Evolutionary conservation across 2,888 invertebrate species (phyloP).

Genomic region (Pterobdella sp.): DNA sequence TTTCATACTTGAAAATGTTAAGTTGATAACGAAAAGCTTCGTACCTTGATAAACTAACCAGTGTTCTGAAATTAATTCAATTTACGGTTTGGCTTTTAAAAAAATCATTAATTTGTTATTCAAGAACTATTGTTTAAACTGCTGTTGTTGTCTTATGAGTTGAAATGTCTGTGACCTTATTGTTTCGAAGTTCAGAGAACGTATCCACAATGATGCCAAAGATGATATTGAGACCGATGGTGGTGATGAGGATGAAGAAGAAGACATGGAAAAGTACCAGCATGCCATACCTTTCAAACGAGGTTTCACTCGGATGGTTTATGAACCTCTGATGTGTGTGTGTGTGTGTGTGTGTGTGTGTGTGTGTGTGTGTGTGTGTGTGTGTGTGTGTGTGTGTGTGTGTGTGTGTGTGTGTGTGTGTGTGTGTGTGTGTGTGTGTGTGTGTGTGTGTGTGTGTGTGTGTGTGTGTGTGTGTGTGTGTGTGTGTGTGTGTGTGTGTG

Average conservation of each 20-base stretch:
- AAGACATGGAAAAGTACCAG: conserved; percentile 46
- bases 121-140: background rate
- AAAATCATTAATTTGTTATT: background rate
- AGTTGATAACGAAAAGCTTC: no score
- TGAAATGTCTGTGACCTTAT: conserved; percentile 50
- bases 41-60: no score
- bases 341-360: conserved; percentile 15
- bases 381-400: conserved; percentile 11
- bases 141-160: no score
- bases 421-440: conserved; percentile 14
- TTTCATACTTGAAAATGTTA: no score
- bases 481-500: conserved; percentile 9
- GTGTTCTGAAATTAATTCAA: no score
- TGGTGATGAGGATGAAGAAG: conserved; percentile 53
- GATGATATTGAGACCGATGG: conserved; percentile 53
- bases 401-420: conserved; percentile 6
- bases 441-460: conserved; percentile 16
- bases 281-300: conserved; percentile 39
- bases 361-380: conserved; percentile 9
- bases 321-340: conserved; percentile 34
- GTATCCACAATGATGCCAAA: conserved; percentile 53
- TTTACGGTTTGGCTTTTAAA: background rate
- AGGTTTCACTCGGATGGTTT: conserved; percentile 37
- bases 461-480: conserved; percentile 16
- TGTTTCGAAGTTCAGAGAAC: conserved; percentile 51